These are phyloP conservation scores for Pterostichus niger DNA, from an alignment of 2,888 invertebrate genomes.

Conservation along the genomic window DNA sequence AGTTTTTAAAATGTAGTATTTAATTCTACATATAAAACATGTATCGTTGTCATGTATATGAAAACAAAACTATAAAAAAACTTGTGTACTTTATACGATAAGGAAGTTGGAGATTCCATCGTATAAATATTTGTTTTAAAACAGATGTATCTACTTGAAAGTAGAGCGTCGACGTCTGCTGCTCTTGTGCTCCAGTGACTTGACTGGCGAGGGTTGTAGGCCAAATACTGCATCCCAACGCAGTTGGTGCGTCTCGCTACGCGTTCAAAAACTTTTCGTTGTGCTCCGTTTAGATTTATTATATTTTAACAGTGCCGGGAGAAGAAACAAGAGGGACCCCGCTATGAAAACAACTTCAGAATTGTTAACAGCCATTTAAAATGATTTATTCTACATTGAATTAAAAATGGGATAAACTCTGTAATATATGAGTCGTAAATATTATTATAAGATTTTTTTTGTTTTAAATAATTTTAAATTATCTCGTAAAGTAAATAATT, in stretches of 20 bases:
- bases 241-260: slow-evolving; percentile 8
- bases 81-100: slow-evolving; percentile 24
- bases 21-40: not conserved
- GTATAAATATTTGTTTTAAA: slow-evolving; percentile 59
- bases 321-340: slow-evolving; percentile 58
- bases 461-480: slow-evolving; percentile 3
- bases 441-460: slow-evolving; percentile 34
- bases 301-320: slow-evolving; percentile 61
- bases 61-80: slow-evolving; percentile 11
- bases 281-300: slow-evolving; percentile 54
- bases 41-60: not conserved
- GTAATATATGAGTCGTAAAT: slow-evolving; percentile 58
- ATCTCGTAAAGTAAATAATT: too few species aligned
- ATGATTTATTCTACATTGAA: slow-evolving; percentile 63
- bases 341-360: slow-evolving; percentile 65
- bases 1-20: not conserved
- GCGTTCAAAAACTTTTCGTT: slow-evolving; percentile 35
- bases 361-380: slow-evolving; percentile 64
- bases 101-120: slow-evolving; percentile 39
- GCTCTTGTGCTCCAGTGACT: not conserved
- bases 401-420: slow-evolving; percentile 63
- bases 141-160: slow-evolving; percentile 23
- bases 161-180: not conserved
- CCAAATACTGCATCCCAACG: slow-evolving; percentile 1
- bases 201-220: not conserved